Base-by-base conservation (phyloP, 1,140 invertebrate genomes). In the Leucophenga varia region DNA sequence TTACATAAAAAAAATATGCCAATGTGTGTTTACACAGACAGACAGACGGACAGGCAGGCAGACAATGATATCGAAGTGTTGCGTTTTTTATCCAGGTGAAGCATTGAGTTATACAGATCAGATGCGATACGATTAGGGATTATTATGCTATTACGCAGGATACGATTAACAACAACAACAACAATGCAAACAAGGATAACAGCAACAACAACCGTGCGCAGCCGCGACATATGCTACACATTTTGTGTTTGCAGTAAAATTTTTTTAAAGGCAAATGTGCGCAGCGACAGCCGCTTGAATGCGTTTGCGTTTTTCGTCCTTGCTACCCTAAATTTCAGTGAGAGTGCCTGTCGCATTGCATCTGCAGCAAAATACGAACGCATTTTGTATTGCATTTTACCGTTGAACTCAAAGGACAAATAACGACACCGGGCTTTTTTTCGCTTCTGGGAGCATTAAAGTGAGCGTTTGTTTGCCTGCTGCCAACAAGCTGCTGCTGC, bases 101-200 rank as follows among this genome's bases (percentile, higher is more conserved):
- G 22, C 5, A 5, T 6, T 25, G 22, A 47, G 63, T 59, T 67
- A 64, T 68, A 67, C 63, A 55, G 64, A 67, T 67, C 63, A 61
- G 63, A 68, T 68, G 63, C 63, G 63, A 68, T 68, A 64, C 63
- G 63, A 67, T 67, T 67, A 67, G 63, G 63, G 63, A 67, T 67
- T 67, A 67, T 67, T 67, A 67, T 67, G 63, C 63, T 67, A 67
- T 67, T 67, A 67, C 63, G 63, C 63, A 67, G 63, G 63, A 67
- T 67, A 57, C 64, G 63, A 67, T 67, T 67, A 67, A 67, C 63
- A 67, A 16, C 13, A 16, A 18, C n/a, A n/a, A 18, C 35, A 17
- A 8, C 9, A 25, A 65, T 67, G 56, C 25, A 21, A 47, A 40
- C 42, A 34, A 32, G 50, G 48, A 43, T 46, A 43, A 41, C 54